Percentiles rank a stretch among this genome's conserved stretches.
Evolutionary conservation across 2,888 invertebrate genomes (phyloP).

Genomic region (Torymus tubicola): DNA sequence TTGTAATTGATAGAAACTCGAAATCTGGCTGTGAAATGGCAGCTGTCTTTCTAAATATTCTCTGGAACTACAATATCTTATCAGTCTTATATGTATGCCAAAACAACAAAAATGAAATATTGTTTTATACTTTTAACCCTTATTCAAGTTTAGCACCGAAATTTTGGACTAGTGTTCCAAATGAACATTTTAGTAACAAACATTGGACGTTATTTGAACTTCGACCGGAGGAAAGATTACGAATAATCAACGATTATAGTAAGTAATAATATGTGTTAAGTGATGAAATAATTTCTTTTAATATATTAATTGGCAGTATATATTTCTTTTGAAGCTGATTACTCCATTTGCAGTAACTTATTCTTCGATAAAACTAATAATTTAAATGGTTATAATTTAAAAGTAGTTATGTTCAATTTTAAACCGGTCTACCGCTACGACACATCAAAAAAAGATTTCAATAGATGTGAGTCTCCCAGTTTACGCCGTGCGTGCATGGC

Average conservation of each 20-base stretch:
- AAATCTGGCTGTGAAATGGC: background rate
- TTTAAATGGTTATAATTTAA: slow-evolving; percentile 14
- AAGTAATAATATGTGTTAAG: background rate
- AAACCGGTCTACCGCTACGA: background rate
- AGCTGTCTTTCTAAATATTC: background rate
- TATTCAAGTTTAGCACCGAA: slow-evolving; percentile 6
- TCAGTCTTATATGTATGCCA: background rate
- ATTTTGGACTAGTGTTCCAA: background rate
- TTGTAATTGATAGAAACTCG: background rate
- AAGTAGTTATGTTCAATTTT: background rate
- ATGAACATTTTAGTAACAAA: background rate
- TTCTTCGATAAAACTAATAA: background rate
- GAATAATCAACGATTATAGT: background rate
- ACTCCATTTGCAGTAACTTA: background rate
- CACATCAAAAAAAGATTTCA: background rate
- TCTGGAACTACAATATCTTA: background rate
- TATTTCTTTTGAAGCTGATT: background rate
- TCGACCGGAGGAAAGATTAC: background rate
- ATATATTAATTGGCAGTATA: no score
- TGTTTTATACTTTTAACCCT: slow-evolving; percentile 3
- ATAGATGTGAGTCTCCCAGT: background rate
- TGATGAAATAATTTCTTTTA: background rate
- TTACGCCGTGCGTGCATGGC: background rate
- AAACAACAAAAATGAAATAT: background rate
- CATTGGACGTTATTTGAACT: background rate